A percentile compares a stretch with the other conserved stretches of the same genome.
phyloP scores from a whole-genome alignment of 2,113 vertebrate genomes.

The Nettapus auritus region DNA sequence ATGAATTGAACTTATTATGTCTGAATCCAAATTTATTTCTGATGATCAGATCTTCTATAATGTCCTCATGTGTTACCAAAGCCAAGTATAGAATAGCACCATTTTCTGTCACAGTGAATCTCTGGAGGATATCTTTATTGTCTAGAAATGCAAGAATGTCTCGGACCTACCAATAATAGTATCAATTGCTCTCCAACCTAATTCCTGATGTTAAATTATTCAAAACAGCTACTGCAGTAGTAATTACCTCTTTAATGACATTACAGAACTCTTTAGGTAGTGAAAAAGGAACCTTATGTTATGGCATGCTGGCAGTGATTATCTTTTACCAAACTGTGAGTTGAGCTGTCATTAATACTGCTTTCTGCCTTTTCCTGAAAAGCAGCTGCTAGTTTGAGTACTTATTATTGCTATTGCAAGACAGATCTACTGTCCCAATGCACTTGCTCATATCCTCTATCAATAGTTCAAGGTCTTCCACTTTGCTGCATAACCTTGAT shows the following conservation, averaged over 20 bases:
- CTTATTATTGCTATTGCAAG: background rate
- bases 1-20: background rate
- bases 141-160: background rate
- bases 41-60: background rate
- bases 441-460: background rate
- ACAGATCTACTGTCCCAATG: background rate
- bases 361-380: conserved; percentile 7
- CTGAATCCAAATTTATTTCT: background rate
- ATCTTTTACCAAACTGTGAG: conserved; percentile 12
- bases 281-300: background rate
- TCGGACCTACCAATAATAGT: background rate
- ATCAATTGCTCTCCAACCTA: conserved; percentile 1
- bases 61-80: background rate
- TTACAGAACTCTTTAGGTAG: background rate
- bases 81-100: background rate
- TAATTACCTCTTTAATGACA: conserved; percentile 14
- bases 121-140: background rate
- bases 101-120: background rate
- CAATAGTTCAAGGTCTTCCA: background rate
- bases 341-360: conserved; percentile 1
- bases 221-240: background rate
- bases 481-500: background rate
- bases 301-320: background rate
- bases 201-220: conserved; percentile 3
- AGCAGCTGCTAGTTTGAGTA: background rate